These are phyloP conservation scores for Samia ricini DNA, from an alignment of 1,140 invertebrate genomes.

Conservation along the genomic window DNA sequence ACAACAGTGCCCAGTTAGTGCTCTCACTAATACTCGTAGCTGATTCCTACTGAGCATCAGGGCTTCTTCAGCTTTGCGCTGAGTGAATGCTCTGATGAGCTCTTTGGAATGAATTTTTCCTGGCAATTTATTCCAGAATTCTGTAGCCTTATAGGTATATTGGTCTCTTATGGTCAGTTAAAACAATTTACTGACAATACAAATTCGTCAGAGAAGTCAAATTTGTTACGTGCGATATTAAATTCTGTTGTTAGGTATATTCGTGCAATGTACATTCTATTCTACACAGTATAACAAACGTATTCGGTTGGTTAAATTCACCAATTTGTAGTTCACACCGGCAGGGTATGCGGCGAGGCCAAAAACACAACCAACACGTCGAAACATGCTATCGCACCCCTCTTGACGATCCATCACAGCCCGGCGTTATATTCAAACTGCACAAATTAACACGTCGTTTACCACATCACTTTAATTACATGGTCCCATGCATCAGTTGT, in stretches of 20 bases:
- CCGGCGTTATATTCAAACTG: conserved; percentile 15
- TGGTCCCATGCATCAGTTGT: conserved; percentile 16
- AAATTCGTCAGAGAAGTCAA: too few relatives aligned
- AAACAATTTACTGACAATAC: too few relatives aligned
- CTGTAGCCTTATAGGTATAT: too few relatives aligned
- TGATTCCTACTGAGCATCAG: too few relatives aligned
- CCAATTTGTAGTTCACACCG: conserved; percentile 34
- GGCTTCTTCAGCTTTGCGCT: too few relatives aligned
- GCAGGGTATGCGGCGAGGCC: conserved; percentile 11
- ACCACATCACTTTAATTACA: conserved; percentile 30
- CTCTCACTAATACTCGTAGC: too few relatives aligned
- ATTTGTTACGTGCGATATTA: not conserved
- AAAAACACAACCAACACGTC: conserved; percentile 30
- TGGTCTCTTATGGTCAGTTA: too few relatives aligned
- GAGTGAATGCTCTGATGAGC: too few relatives aligned
- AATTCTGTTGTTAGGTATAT: conserved; percentile 17
- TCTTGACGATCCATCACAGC: conserved; percentile 29
- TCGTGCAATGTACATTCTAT: conserved; percentile 4
- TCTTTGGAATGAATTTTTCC: too few relatives aligned
- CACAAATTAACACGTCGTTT: conserved; percentile 35
- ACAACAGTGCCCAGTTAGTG: too few relatives aligned
- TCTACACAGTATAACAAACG: conserved; percentile 11
- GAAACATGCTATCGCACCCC: conserved; percentile 21
- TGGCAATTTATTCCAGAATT: too few relatives aligned
- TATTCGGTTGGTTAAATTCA: conserved; percentile 19